Base-by-base conservation (phyloP, 1,140 invertebrate species). In the Samia ricini region DNA sequence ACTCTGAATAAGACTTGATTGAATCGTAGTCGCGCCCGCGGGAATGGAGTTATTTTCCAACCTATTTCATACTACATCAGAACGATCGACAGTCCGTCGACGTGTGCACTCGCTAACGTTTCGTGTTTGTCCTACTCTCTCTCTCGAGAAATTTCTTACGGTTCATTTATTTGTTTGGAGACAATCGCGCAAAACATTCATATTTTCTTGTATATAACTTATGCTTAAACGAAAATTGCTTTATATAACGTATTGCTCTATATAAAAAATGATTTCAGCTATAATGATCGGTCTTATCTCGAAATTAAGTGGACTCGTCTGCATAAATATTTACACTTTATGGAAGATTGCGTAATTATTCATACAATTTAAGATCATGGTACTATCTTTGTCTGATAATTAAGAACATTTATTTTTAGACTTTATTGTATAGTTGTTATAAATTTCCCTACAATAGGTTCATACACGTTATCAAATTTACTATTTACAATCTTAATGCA, bases 1-100 rank as follows among this genome's bases (percentile, higher is more conserved):
- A 85, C 82, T 85, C 77, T 84, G 84, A 89, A 87, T 85, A 82
- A 78, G 73, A 80, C 71, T 83, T 85, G 85, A 89, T 89, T 89
- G 86, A 88, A 88, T 88, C 81, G 77, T 74, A 79, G 70, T 69
- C 71, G 66, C 76, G 76, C 83, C 83, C 79, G 68, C 70, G 82
- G 86, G 85, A 82, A 74, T 72, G 66, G 69, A 81, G 84, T 85
- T 85, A 82, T 88, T 88, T 88, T 84, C 83, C 84, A 76, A 83
- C 76, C 81, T 85, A 86, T 88, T 88, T 86, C 74, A 76, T 83
- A 74, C 68, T 66, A 71, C 72, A 68, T 81, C 76, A 65, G 64
- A 72, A 77, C 79, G 71, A 76, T 76, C 72, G 76, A 79, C 75
- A 79, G 73, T 68, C 74, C 81, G 66, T 71, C 70, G 66, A n/a